These are phyloP conservation scores for Ochropacha duplaris DNA, from an alignment of 2,888 invertebrate species.

Conservation along the genomic window DNA sequence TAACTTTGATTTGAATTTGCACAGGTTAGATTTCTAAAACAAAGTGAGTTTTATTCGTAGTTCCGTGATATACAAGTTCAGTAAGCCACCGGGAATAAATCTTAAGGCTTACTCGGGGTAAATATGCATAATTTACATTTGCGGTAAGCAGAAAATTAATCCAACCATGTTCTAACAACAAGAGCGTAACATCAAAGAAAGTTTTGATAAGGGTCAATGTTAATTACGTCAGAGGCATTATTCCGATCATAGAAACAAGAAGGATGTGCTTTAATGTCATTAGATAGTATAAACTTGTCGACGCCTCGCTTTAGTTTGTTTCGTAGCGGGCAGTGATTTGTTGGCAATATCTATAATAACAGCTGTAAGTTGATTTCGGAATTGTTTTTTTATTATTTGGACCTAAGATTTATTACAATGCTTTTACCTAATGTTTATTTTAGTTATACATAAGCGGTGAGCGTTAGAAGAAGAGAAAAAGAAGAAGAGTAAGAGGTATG, in stretches of 20 bases:
- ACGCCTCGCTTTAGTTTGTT: background rate
- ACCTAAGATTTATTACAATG: too few relatives aligned
- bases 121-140: slow-evolving; percentile 47
- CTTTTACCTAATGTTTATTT: too few relatives aligned
- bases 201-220: slow-evolving; percentile 62
- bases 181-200: slow-evolving; percentile 51
- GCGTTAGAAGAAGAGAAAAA: too few relatives aligned
- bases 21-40: background rate
- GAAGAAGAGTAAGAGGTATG: too few relatives aligned
- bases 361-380: too few relatives aligned
- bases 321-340: background rate
- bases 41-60: background rate
- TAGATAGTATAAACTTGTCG: background rate
- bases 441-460: too few relatives aligned
- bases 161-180: slow-evolving; percentile 28
- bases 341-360: background rate
- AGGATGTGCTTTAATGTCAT: slow-evolving; percentile 3
- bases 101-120: background rate
- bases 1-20: too few relatives aligned
- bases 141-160: slow-evolving; percentile 51
- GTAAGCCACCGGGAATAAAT: background rate
- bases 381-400: too few relatives aligned
- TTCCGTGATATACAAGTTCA: background rate
- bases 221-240: slow-evolving; percentile 45
- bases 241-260: slow-evolving; percentile 29